Base-by-base conservation (phyloP, 2,888 invertebrate species). In the Brachypalpus laphriformis region DNA sequence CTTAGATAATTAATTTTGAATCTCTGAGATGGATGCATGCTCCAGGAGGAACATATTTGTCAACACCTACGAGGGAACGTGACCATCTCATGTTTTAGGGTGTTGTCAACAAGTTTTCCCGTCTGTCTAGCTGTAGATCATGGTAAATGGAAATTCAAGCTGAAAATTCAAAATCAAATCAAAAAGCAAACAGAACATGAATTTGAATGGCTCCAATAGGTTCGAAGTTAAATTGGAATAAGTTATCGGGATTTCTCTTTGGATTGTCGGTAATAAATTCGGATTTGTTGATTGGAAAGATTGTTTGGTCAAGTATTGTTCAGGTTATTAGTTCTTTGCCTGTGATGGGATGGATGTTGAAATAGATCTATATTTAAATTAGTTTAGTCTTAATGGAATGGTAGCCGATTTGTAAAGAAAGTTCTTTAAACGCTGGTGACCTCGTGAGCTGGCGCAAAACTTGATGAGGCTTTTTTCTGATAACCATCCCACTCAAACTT, bases 231-330 rank as follows among this genome's bases (percentile, higher is more conserved):
- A 54, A 47, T 40, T 22, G 14, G 16, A 31, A 37, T 20, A 31
- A 11, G 31, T 22, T 22, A 34, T 54, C 31, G 68, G 54, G 54
- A 54, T 70, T 77, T 51, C 31, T 47, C 45, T 63, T 56, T 47
- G 14, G 28, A 5, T 56, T 57, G 42, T 8, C 25, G 45, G 37
- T 37, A 61, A 47, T 63, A 56, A 63, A 63, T 70, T 63, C 9
- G 11, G 25, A 70, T 45, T 20, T 25, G 45, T 47, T 78, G 71
- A 78, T 78, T 56, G 77, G 68, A n/a, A 2, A 49, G 71, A 56
- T 63, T 70, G 28, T 45, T 63, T 63, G 22, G 37, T 56, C 47
- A 25, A 9, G 59, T 20, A 57, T 34, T 56, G 56, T 59, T 49
- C 40, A 6, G 45, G 16, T 47, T 42, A 25, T 9, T 61, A 16